Evolutionary conservation across 2,888 invertebrate species (phyloP).

Genomic region (Melieria picta): DNA sequence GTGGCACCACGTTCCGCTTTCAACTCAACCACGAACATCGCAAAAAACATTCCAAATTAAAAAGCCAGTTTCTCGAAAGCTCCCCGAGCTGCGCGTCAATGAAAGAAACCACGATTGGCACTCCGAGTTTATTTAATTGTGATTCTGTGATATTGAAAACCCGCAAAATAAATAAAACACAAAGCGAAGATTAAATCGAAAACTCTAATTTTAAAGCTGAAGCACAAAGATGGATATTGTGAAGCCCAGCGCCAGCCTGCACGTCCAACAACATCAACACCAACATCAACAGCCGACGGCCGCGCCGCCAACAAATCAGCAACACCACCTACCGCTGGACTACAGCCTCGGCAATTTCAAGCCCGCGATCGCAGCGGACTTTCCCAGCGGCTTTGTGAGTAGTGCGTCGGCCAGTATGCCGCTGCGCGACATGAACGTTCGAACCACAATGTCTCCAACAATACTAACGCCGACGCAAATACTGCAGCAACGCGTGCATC

Average conservation of each 20-base stretch:
- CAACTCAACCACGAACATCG: conserved; percentile 14
- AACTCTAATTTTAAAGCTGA: too few relatives aligned
- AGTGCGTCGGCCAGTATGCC: conserved; percentile 49
- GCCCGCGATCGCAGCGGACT: conserved; percentile 59
- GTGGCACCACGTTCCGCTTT: not conserved
- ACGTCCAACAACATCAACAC: conserved; percentile 44
- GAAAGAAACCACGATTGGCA: too few relatives aligned
- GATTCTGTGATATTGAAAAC: conserved; percentile 33
- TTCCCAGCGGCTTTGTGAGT: conserved; percentile 57
- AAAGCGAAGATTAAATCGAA: conserved; percentile 7
- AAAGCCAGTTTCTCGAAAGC: conserved; percentile 12
- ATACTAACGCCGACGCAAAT: conserved; percentile 59
- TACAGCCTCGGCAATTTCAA: conserved; percentile 63
- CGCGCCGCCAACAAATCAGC: conserved; percentile 45
- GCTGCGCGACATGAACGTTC: conserved; percentile 58
- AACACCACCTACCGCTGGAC: conserved; percentile 57
- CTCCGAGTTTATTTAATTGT: not conserved
- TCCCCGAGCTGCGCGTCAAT: not conserved
- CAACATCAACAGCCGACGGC: conserved; percentile 44
- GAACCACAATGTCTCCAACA: conserved; percentile 56
- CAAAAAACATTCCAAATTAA: conserved; percentile 25
- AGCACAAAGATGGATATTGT: conserved; percentile 54
- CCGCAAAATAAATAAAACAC: conserved; percentile 21
- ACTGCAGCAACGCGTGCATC: conserved; percentile 57
- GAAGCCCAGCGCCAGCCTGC: conserved; percentile 45